Evolutionary conservation across 2,888 invertebrate species (phyloP), one percentile per base, ranked within the genome.

Genomic region (Reticulitermes lucifugus): DNA sequence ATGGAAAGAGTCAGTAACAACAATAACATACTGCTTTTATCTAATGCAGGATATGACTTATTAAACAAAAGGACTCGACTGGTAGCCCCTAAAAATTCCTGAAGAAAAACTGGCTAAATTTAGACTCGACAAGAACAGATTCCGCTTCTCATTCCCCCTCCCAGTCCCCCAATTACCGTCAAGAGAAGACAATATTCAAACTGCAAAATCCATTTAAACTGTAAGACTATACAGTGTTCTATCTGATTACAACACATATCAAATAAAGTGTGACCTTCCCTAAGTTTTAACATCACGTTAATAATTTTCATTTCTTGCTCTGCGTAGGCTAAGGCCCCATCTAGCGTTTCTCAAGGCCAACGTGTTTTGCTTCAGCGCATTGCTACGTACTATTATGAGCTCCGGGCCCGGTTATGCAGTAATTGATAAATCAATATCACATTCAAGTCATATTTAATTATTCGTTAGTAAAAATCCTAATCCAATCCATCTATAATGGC

Each of bases 361-460:
- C 84, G n/a, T 79, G 84, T 84, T 84, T 79, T 65, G 70, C 79
- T 79, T 79, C 79, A 77, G 79, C 84, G 79, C 84, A 84, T 84
- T 55, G 46, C 79, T 79, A 83, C 79, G 43, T 84, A 71, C 79
- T 70, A 70, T 65, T 41, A 65, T 84, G 43, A 65, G 84, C 79
- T 79, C 60, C 83, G 25, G 46, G 77, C 83, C 51, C 65, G 73
- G 83, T 85, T 85, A 85, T 83, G 79, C 83, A 83, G 79, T 85
- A 85, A 85, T 83, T 83, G 85, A 77, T 79, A 84, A 85, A 85
- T 86, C 86, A 83, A 86, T 86, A 85, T 70, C 59, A 79, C 73
- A 85, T 84, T 83, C 79, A 29, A 81, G 25, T 84, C 46, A 46
- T 77, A 77, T 77, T 77, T 46, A 77, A 77, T 51, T 77, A 77